phyloP scores from a whole-genome alignment of 1,140 invertebrate genomes.

The Ridgeia piscesae region DNA sequence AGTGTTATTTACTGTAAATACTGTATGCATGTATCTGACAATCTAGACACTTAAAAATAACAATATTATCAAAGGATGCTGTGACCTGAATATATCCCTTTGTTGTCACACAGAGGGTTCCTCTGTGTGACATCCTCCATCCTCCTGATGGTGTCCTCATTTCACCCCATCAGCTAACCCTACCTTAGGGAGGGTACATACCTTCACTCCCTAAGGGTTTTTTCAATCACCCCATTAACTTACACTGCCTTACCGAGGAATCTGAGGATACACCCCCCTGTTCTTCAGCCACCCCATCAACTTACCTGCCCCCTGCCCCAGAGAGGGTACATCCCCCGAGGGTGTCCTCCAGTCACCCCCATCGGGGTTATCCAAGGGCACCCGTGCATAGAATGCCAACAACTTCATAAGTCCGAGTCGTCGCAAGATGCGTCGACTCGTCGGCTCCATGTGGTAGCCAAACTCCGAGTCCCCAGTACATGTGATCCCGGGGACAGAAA shows the following conservation, averaged over 20 bases:
- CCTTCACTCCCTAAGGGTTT: no score
- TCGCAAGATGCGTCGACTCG: not conserved
- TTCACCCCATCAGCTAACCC: no score
- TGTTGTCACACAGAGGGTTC: no score
- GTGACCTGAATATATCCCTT: not conserved
- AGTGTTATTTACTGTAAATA: no score
- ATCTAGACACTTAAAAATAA: no score
- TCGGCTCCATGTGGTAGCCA: not conserved
- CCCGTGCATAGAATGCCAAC: not conserved
- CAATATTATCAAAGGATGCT: not conserved
- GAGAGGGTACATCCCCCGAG: not conserved
- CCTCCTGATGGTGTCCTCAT: no score
- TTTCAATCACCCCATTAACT: no score
- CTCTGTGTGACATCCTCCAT: no score
- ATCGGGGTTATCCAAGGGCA: not conserved
- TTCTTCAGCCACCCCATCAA: not conserved
- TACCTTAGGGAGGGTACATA: no score
- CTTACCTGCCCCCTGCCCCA: not conserved
- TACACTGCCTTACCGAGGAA: not conserved
- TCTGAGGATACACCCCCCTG: no score
- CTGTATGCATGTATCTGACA: no score
- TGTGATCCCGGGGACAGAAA: not conserved
- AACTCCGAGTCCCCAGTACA: not conserved
- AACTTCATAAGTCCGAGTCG: not conserved
- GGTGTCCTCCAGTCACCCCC: not conserved